Conservation (phyloP, 1,140 invertebrate species). For the Drosophila ogumai region DNA sequence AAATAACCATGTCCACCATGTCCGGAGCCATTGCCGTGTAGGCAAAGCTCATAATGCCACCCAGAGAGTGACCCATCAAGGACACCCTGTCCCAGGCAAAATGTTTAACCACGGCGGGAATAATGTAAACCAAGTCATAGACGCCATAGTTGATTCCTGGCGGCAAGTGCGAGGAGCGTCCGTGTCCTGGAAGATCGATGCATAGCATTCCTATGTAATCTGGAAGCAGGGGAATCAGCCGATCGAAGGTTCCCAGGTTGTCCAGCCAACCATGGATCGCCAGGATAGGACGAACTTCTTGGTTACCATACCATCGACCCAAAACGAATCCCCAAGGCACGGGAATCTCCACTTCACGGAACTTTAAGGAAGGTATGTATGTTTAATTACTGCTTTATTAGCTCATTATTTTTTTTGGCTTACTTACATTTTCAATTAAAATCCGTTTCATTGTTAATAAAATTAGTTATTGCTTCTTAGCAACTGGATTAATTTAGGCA, state of each 20-base stretch:
- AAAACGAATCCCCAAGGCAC: constrained; percentile 88
- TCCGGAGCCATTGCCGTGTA: constrained; percentile 87
- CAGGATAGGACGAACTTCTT: constrained; percentile 87
- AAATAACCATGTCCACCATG: constrained; percentile 87
- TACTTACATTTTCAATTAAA: not conserved
- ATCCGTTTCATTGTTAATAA: not conserved
- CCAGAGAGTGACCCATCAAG: constrained; percentile 89
- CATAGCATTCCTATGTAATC: constrained; percentile 87
- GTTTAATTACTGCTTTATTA: not conserved
- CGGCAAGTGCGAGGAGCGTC: constrained; percentile 88
- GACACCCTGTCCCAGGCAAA: constrained; percentile 89
- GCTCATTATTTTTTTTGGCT: not conserved
- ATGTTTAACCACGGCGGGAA: constrained; percentile 87
- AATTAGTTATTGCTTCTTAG: not conserved
- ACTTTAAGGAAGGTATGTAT: constrained; percentile 24
- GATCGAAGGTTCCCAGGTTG: constrained; percentile 90
- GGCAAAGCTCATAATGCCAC: constrained; percentile 86
- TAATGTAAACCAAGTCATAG: constrained; percentile 86
- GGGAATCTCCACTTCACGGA: constrained; percentile 87
- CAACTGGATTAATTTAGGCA: not conserved
- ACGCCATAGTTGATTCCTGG: constrained; percentile 87
- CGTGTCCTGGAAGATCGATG: constrained; percentile 90
- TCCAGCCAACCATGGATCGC: constrained; percentile 91
- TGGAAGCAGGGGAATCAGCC: constrained; percentile 87
- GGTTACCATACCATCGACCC: constrained; percentile 89